Percentiles rank a stretch among this genome's conserved stretches.
Conservation (phyloP, 2,797 vertebrate genomes). For the Silurus lanzhouensis region DNA sequence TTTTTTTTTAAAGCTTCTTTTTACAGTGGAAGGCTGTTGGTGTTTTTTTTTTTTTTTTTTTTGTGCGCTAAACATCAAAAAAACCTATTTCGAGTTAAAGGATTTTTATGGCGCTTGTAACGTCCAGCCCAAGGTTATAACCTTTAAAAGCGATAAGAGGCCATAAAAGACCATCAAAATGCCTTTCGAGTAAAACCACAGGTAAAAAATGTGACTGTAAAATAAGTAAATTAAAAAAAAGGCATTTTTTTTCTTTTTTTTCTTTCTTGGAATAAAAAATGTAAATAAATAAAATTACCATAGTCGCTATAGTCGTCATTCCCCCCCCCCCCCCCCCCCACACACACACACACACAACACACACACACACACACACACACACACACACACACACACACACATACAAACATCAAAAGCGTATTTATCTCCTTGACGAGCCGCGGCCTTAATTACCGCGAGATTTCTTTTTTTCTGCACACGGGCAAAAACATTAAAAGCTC, state of each 20-base stretch:
- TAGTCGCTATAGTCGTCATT: too few relatives aligned
- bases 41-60: not conserved
- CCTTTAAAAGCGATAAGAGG: slow-evolving; percentile 15
- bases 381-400: too few relatives aligned
- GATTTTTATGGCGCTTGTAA: slow-evolving; percentile 30
- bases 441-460: slow-evolving; percentile 37
- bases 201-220: not conserved
- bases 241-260: too few relatives aligned
- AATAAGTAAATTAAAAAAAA: not conserved
- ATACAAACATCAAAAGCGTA: not conserved
- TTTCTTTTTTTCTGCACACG: slow-evolving; percentile 9
- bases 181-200: not conserved
- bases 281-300: not conserved
- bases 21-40: not conserved
- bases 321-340: too few relatives aligned
- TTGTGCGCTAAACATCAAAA: slow-evolving; percentile 15
- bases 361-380: too few relatives aligned
- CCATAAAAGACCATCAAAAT: slow-evolving; percentile 4
- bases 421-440: not conserved
- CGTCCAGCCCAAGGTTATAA: slow-evolving; percentile 28
- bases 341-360: too few relatives aligned
- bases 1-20: slow-evolving; percentile 14
- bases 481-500: slow-evolving; percentile 40
- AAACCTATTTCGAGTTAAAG: not conserved
- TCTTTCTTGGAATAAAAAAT: not conserved